These are phyloP conservation scores for Saccostrea echinata DNA, from an alignment of 1,140 invertebrate species.

Conservation along the genomic window DNA sequence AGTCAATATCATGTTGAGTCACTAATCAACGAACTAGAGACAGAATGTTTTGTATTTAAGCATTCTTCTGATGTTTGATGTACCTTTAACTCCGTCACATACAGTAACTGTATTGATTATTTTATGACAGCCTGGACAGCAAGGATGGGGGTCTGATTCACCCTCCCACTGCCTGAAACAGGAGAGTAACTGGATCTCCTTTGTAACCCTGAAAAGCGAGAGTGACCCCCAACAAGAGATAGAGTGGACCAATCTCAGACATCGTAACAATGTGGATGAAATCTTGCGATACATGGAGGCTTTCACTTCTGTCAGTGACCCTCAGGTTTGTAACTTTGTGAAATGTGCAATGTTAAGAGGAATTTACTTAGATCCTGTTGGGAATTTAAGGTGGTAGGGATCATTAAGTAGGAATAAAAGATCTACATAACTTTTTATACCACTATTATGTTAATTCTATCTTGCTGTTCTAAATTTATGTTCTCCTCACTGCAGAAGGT, in stretches of 20 bases:
- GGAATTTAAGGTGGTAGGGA: too few species aligned
- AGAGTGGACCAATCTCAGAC: slow-evolving; percentile 72
- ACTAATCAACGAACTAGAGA: not conserved
- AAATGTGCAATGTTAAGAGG: too few species aligned
- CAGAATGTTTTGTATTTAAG: not conserved
- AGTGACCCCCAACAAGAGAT: slow-evolving; percentile 75
- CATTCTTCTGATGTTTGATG: not conserved
- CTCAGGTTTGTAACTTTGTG: slow-evolving; percentile 70
- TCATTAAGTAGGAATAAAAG: too few species aligned
- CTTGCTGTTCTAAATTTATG: too few species aligned
- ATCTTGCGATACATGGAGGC: slow-evolving; percentile 73
- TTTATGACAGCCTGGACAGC: slow-evolving; percentile 69
- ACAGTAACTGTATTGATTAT: not conserved
- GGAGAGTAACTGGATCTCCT: slow-evolving; percentile 78
- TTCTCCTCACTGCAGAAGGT: slow-evolving; percentile 71
- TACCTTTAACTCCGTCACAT: not conserved
- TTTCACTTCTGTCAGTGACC: slow-evolving; percentile 74
- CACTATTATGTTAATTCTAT: too few species aligned
- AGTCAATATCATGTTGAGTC: too few species aligned
- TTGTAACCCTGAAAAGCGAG: slow-evolving; percentile 72
- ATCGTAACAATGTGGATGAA: slow-evolving; percentile 74
- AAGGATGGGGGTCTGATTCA: slow-evolving; percentile 76
- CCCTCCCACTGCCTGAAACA: slow-evolving; percentile 75
- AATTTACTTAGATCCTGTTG: too few species aligned
- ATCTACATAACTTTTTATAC: too few species aligned